Evolutionary conservation across 2,888 invertebrate genomes (phyloP).

Genomic region (Alcis repandata): DNA sequence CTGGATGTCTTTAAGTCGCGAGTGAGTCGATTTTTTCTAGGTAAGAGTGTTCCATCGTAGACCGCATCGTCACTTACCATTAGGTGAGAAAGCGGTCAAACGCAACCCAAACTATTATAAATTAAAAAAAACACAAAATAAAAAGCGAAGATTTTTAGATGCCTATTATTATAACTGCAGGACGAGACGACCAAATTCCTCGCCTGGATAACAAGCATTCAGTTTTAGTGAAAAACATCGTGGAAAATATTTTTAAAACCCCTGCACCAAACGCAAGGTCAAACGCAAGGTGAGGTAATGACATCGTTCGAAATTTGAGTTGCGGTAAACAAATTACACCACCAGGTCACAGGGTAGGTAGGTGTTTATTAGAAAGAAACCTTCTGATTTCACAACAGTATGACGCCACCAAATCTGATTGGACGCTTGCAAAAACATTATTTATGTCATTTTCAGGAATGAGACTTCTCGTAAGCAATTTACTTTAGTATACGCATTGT

Average conservation of each 20-base stretch:
- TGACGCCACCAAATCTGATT: background rate
- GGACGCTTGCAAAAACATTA: background rate
- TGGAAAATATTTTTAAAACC: background rate
- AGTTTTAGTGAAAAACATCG: background rate
- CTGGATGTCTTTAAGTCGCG: too few relatives aligned
- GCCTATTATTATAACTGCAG: too few relatives aligned
- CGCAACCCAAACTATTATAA: too few relatives aligned
- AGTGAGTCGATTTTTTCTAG: too few relatives aligned
- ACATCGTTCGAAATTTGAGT: constrained; percentile 18
- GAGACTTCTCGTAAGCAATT: background rate
- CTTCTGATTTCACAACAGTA: constrained; percentile 12
- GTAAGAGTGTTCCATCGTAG: too few relatives aligned
- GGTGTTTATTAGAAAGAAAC: constrained; percentile 10
- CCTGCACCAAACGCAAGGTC: constrained; percentile 17
- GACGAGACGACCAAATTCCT: too few relatives aligned
- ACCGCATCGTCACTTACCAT: too few relatives aligned
- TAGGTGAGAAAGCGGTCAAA: too few relatives aligned
- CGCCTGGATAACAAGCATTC: too few relatives aligned
- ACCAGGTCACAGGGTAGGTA: constrained; percentile 25
- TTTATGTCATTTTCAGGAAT: background rate
- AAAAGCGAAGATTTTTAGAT: too few relatives aligned
- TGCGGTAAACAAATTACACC: constrained; percentile 27
- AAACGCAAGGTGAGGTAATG: constrained; percentile 14
- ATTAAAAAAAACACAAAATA: too few relatives aligned
- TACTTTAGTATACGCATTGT: too few relatives aligned